Evolutionary conservation across 2,113 vertebrate species (phyloP), one percentile per base, ranked within the genome.

Genomic region (Litocranius walleri): DNA sequence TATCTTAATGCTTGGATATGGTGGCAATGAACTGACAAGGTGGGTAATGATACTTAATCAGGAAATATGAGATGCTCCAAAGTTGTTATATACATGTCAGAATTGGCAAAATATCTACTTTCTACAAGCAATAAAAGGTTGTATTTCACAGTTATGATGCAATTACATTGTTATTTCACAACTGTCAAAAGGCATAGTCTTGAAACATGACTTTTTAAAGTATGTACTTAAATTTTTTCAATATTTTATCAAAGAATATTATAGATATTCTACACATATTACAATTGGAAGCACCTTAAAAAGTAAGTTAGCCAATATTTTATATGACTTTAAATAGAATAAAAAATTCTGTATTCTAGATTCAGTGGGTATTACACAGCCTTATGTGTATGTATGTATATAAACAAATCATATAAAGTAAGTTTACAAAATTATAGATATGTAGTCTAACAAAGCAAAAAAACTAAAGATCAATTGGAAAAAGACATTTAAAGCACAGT

Each of bases 111-210:
- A 87, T 61, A 67, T 95, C 40, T 67, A 80, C 56, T 94, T 93
- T 94, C 88, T 87, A 96, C 56, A 92, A 93, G 85, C 33, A 93
- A 95, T 30, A 97, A 93, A 52, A 89, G 89, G 86, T 95, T 93
- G 86, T 97, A 97, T 96, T 98, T 98, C 97, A 98, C 86, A 98
- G 94, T 98, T 97, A 96, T 57, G 95, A 95, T 96, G 11, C 86
- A 97, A 97, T 98, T 97, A 97, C 94, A 96, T 91, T 95, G 85
- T 97, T 97, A 98, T 98, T 98, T 97, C 98, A 98, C 95, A 97
- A 97, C 92, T 98, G 97, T 98, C 98, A 98, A 91, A 97, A 96
- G 74, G 56, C 17, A 98, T 97, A 93, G 92, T 94, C 81, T 90
- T 97, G 94, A 98, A 97, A 97, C 98, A 96, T 97, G 91, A 97